A percentile compares a stretch with the other conserved stretches of the same genome.
phyloP scores from a whole-genome alignment of 2,797 vertebrate species.

The Potorous gilbertii region DNA sequence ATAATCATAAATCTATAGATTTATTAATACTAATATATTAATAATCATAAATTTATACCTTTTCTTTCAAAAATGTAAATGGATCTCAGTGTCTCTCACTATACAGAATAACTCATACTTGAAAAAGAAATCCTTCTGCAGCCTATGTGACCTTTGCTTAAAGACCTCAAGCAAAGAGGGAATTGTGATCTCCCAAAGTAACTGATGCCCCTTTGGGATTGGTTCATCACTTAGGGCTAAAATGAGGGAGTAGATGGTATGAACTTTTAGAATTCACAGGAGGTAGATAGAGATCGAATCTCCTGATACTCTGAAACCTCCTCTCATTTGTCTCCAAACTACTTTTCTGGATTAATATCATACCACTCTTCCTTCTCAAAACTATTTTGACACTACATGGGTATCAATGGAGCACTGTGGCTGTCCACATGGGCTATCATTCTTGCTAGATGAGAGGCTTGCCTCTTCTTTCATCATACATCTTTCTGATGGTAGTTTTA shows the following conservation, averaged over 20 bases:
- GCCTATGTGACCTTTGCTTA: not conserved
- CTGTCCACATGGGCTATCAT: not conserved
- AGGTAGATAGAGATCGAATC: not conserved
- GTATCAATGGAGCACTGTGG: not conserved
- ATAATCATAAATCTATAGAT: not conserved
- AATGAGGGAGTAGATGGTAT: not conserved
- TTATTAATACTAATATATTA: not conserved
- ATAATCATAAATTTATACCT: not conserved
- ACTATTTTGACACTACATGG: not conserved
- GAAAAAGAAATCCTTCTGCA: not conserved
- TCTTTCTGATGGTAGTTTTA: not conserved
- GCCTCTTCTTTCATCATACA: not conserved
- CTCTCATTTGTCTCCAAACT: not conserved
- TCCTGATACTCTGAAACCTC: not conserved
- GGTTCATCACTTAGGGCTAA: not conserved
- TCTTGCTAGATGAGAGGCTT: not conserved
- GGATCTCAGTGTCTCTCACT: not conserved
- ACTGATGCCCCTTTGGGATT: not conserved
- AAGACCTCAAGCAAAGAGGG: not conserved
- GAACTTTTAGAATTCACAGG: not conserved
- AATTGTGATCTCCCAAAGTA: not conserved
- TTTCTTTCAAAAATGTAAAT: not conserved
- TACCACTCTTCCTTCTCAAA: not conserved
- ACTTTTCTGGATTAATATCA: not conserved
- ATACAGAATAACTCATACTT: not conserved